phyloP scores from a whole-genome alignment of 2,888 invertebrate genomes.

The Polydrusus pterygomalis region DNA sequence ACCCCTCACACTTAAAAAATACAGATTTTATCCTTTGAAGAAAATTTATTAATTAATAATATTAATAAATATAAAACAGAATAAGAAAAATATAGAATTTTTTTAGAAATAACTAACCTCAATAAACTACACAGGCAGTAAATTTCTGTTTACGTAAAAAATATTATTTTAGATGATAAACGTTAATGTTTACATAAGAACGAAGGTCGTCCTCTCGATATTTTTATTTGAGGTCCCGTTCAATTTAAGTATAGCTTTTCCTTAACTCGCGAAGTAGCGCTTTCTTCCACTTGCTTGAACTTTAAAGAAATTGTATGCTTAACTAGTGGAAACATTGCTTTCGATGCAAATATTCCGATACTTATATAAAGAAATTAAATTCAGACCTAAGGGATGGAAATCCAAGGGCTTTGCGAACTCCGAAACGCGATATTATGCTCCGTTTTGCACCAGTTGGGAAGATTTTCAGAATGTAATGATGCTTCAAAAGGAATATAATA shows the following conservation, averaged over 20 bases:
- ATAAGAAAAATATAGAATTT: no score
- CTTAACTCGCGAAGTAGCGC: conserved; percentile 30
- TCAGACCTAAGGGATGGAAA: conserved; percentile 45
- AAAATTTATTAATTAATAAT: no score
- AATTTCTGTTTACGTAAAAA: neutral
- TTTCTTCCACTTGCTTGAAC: conserved; percentile 38
- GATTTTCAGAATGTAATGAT: conserved; percentile 24
- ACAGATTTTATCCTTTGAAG: no score
- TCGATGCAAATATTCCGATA: conserved; percentile 54
- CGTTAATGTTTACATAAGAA: neutral
- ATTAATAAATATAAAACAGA: no score
- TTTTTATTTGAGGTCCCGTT: conserved; percentile 20
- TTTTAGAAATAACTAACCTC: neutral
- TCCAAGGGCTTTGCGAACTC: conserved; percentile 45
- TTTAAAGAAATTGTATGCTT: conserved; percentile 50
- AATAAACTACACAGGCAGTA: no score
- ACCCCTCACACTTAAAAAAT: no score
- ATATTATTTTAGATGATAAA: neutral
- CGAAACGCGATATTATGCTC: conserved; percentile 44
- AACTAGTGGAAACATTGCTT: conserved; percentile 55
- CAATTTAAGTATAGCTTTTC: conserved; percentile 16
- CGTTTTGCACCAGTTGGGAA: conserved; percentile 43
- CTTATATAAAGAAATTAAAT: conserved; percentile 53
- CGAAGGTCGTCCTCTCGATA: neutral
- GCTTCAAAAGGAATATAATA: conserved; percentile 7